These are phyloP conservation scores for Orius laevigatus DNA, from an alignment of 1,140 invertebrate genomes.

Conservation along the genomic window DNA sequence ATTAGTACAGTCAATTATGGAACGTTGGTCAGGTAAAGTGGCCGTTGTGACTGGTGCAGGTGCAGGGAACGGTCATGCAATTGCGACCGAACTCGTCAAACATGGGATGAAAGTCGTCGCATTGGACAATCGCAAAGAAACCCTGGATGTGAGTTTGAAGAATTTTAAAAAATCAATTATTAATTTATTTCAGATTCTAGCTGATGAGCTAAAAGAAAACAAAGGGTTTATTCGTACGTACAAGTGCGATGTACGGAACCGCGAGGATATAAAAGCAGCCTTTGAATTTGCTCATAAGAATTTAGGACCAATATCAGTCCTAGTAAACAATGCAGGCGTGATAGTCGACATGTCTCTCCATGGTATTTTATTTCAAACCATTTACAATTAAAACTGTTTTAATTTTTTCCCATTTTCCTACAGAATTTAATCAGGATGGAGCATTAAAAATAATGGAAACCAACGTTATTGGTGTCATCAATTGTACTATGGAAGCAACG, in stretches of 20 bases:
- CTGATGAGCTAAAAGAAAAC: not conserved
- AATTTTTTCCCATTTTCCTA: too few relatives aligned
- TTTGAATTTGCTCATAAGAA: constrained; percentile 43
- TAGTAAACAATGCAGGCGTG: constrained; percentile 53
- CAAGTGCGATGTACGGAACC: constrained; percentile 44
- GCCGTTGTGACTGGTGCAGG: constrained; percentile 61
- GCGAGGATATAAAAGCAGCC: constrained; percentile 41
- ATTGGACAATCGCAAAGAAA: too few relatives aligned
- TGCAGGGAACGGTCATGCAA: constrained; percentile 46
- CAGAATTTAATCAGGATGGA: too few relatives aligned
- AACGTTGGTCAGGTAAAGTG: constrained; percentile 43
- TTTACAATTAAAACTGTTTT: too few relatives aligned
- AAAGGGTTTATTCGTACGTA: constrained; percentile 24
- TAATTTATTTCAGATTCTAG: not conserved
- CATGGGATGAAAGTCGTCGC: constrained; percentile 50
- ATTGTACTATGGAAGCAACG: constrained; percentile 45
- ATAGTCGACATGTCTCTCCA: constrained; percentile 12
- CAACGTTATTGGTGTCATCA: constrained; percentile 46
- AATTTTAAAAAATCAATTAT: too few relatives aligned
- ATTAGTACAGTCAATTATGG: constrained; percentile 38
- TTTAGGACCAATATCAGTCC: constrained; percentile 44
- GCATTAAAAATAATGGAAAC: constrained; percentile 39
- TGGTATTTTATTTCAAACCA: too few relatives aligned
- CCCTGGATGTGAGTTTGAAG: too few relatives aligned
- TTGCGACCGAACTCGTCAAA: constrained; percentile 34